Evolutionary conservation across 1,140 invertebrate genomes (phyloP), one percentile per base, ranked within the genome.

Genomic region (Epicauta chinensis): DNA sequence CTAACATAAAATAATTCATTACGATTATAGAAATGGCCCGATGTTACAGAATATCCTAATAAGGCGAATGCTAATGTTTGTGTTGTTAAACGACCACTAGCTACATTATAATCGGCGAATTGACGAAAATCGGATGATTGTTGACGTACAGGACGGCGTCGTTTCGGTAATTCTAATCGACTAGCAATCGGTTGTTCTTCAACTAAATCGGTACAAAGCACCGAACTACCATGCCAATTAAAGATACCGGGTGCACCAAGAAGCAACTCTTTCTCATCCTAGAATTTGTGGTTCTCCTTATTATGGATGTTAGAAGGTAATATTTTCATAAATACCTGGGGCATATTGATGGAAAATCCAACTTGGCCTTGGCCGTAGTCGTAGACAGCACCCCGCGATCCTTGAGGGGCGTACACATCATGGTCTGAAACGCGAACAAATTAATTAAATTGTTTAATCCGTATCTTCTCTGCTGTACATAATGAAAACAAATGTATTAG

Each of bases 181-280:
- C 46, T 52, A 35, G 58, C 29, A 30, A 46, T 29, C 40, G 53
- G 46, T 23, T 23, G 11, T 2, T 32, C 36, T 12, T 56, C 43
- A 29, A 30, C 14, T 16, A 7, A 16, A 53, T 62, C 53, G 41
- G 23, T 59, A 29, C 60, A 57, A 10, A 54, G 46, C 10, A 68
- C 46, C 12, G 55, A 16, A 6, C 58, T 56, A 10, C 75, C 74
- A 38, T 64, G 65, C 70, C 69, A 75, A 31, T 69, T 66, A 17
- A 55, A 64, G n/a, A 71, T 41, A 15, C 73, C 74, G 3, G 74
- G 75, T 40, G 63, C 64, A 3, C 75, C 75, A 2, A 75, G 41
- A 16, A 72, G 35, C 4, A 71, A 35, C 38, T 67, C 53, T 15
- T 66, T 53, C n/a, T 58, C 29, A 3, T 51, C 43, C 16, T 59